Conservation (phyloP, 2,113 vertebrate genomes). For the Eulemur macaco region DNA sequence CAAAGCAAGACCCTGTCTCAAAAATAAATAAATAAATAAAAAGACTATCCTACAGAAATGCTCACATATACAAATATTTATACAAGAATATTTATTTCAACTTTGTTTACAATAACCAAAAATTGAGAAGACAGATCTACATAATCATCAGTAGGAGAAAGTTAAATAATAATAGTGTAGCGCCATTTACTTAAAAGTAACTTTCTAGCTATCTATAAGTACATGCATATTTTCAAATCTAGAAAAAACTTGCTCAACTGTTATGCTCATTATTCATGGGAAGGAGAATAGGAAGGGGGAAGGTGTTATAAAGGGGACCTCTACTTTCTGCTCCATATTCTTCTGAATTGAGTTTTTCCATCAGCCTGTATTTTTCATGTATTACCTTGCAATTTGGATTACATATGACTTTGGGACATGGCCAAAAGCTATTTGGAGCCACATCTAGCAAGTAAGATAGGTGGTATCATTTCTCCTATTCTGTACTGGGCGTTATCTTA, state of each 20-base stretch:
- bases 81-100: not conserved
- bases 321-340: not conserved
- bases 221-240: not conserved
- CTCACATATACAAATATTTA: not conserved
- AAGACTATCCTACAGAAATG: not conserved
- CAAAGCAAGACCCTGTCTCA: not conserved
- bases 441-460: not conserved
- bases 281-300: not conserved
- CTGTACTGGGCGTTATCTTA: not conserved
- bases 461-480: not conserved
- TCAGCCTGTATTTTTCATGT: not conserved
- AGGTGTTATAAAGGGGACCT: not conserved
- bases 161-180: not conserved
- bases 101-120: constrained; percentile 21
- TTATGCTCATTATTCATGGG: not conserved
- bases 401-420: not conserved
- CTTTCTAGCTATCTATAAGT: not conserved
- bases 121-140: not conserved
- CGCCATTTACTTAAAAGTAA: not conserved
- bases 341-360: constrained; percentile 7
- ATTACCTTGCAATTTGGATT: constrained; percentile 25
- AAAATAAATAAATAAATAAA: not conserved
- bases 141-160: not conserved
- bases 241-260: not conserved
- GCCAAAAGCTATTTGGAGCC: not conserved